Evolutionary conservation across 2,888 invertebrate species (phyloP).

Genomic region (Trichopoda pennipes): DNA sequence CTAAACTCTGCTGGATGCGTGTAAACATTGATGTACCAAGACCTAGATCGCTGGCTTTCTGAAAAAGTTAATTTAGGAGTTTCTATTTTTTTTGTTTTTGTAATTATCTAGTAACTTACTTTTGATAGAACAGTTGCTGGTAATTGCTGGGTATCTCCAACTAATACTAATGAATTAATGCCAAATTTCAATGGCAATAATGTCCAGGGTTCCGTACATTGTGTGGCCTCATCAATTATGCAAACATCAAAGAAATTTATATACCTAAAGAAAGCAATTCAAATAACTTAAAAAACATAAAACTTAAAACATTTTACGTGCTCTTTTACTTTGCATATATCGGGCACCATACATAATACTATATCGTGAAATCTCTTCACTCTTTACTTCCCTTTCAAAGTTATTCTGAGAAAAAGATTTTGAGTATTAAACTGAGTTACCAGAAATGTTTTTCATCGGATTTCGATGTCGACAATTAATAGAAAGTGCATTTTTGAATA

Average conservation of each 20-base stretch:
- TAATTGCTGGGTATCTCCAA: slow-evolving; percentile 93
- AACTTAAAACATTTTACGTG: not conserved
- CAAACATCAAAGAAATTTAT: slow-evolving; percentile 83
- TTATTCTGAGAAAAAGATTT: no score
- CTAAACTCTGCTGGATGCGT: slow-evolving; percentile 85
- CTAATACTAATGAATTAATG: slow-evolving; percentile 88
- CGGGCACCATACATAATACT: no score
- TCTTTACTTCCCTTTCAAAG: no score
- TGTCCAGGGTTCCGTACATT: slow-evolving; percentile 91
- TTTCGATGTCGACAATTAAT: no score
- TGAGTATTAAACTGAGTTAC: no score
- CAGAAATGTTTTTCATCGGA: no score
- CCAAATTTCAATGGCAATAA: slow-evolving; percentile 90
- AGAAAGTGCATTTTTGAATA: no score
- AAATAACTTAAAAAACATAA: not conserved
- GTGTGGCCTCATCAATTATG: slow-evolving; percentile 93
- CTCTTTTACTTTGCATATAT: not conserved
- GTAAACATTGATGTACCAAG: slow-evolving; percentile 89
- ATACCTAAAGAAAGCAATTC: slow-evolving; percentile 55
- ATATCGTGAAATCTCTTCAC: no score
- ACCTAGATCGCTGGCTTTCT: slow-evolving; percentile 87
- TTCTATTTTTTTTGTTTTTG: not conserved
- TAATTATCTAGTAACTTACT: slow-evolving; percentile 79
- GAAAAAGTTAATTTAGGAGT: slow-evolving; percentile 58
- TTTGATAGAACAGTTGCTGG: slow-evolving; percentile 90